phyloP scores from a whole-genome alignment of 2,888 invertebrate species.

The Drosophila testacea region DNA sequence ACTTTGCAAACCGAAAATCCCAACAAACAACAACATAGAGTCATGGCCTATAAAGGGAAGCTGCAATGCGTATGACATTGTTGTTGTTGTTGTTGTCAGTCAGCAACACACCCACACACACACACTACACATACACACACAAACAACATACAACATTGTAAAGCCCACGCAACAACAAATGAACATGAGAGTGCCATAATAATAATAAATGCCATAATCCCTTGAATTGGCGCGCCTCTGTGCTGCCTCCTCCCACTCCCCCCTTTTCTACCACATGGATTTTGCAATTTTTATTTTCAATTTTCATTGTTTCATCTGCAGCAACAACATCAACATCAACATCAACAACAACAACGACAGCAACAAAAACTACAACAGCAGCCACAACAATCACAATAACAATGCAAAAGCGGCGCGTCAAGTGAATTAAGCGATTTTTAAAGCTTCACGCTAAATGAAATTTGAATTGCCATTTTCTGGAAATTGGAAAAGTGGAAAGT shows the following conservation, averaged over 20 bases:
- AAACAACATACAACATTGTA: constrained; percentile 55
- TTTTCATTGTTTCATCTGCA: constrained; percentile 75
- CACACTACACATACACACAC: constrained; percentile 14
- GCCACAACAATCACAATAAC: constrained; percentile 50
- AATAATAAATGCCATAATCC: constrained; percentile 81
- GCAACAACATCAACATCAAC: constrained; percentile 38
- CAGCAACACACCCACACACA: constrained; percentile 15
- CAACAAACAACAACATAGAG: constrained; percentile 38
- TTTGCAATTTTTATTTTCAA: constrained; percentile 76
- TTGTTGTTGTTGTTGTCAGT: constrained; percentile 33
- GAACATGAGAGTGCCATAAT: constrained; percentile 64
- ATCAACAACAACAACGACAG: constrained; percentile 46
- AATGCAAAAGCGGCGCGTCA: constrained; percentile 68
- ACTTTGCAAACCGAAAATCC: constrained; percentile 70
- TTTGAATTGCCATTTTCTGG: constrained; percentile 70
- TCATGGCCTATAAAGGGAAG: constrained; percentile 36
- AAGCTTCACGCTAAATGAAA: constrained; percentile 80
- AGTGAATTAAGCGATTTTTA: constrained; percentile 81
- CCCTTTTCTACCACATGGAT: neutral
- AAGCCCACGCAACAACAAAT: constrained; percentile 45
- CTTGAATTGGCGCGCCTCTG: constrained; percentile 56
- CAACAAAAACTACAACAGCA: constrained; percentile 26
- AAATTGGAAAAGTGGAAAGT: constrained; percentile 38
- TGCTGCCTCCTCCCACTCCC: constrained; percentile 4
- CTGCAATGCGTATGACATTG: constrained; percentile 54